Base-by-base conservation (phyloP, 2,888 invertebrate species). In the Troides helena region DNA sequence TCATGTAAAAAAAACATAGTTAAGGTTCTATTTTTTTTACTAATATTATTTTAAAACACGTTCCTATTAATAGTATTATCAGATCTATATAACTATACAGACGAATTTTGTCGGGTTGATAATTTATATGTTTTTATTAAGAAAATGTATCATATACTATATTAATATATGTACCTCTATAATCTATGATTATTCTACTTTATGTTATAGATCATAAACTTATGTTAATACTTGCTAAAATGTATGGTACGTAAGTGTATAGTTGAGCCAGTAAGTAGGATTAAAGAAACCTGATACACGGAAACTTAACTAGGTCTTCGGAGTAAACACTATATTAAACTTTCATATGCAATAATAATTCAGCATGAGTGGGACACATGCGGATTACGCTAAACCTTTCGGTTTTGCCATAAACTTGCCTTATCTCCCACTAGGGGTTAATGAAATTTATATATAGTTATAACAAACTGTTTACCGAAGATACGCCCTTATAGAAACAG, bases 381-480 rank as follows among this genome's bases (percentile, higher is more conserved):
- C 70, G 70, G 70, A 70, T 70, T 70, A 70, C 64, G 64, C 64
- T 70, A 70, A 70, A 70, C 70, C 67, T 70, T 67, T 67, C 61
- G 64, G 67, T 70, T 70, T 67, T 70, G 70, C 70, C 64, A 70
- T 70, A 70, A 70, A 70, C 70, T 67, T 70, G 67, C 67, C 67
- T 70, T 70, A 70, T 70, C 67, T 67, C 70, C 62, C 70, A 64
- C 67, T 30, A 56, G 70, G 70, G 70, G 70, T 46, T 70, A 67
- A 70, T 70, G 67, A 70, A 70, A 70, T 70, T 67, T 70, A 70
- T 70, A 64, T 64, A 67, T 70, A 43, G 64, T 64, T 61, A 59
- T 67, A 70, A 64, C 64, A 70, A 60, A 70, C 67, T 43, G 46
- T 14, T 39, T 53, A 53, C 63, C 65, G 58, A 8, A 25, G 36